These are phyloP conservation scores for Acanthisitta chloris DNA, from an alignment of 2,113 vertebrate genomes.

Conservation along the genomic window DNA sequence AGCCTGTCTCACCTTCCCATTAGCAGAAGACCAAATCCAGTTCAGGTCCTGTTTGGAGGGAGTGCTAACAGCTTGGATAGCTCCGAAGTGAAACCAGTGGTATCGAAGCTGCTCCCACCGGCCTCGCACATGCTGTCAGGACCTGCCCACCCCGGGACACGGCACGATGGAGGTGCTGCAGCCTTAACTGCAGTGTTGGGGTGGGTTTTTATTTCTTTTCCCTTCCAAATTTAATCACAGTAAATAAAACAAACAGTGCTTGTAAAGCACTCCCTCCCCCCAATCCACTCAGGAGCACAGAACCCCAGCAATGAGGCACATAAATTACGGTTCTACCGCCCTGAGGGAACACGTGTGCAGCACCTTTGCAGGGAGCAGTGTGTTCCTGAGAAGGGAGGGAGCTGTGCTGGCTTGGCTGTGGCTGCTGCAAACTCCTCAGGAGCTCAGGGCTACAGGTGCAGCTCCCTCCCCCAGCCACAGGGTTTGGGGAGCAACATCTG, in stretches of 20 bases:
- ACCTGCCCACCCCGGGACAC: neutral
- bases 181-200: neutral
- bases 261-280: neutral
- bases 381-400: neutral
- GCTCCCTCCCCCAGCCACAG: neutral
- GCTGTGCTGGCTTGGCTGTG: neutral
- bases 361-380: neutral
- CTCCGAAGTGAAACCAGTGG: neutral
- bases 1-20: neutral
- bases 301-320: neutral
- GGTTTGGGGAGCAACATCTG: neutral
- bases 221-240: neutral
- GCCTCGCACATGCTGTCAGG: neutral
- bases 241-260: neutral
- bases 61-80: accelerated
- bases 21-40: neutral
- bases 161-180: neutral
- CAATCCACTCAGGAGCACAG: accelerated
- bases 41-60: neutral
- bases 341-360: neutral
- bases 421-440: neutral
- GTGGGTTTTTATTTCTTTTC: neutral
- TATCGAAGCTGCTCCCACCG: neutral
- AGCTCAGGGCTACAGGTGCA: neutral
- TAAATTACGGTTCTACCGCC: neutral